Conservation (phyloP, 2,113 vertebrate genomes). For the Dryoscopus gambensis region DNA sequence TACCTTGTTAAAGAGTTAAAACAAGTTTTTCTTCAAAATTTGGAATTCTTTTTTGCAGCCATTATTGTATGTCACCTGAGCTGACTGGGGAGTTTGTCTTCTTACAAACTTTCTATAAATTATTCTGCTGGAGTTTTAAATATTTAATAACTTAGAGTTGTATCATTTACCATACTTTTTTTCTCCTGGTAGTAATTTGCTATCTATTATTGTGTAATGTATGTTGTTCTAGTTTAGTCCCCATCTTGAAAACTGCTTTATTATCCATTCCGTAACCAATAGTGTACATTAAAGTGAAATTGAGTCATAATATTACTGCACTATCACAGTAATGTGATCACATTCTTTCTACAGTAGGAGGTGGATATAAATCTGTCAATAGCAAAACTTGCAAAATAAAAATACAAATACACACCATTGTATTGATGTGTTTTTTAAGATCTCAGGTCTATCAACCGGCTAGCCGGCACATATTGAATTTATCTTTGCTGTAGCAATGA, state of each 20-base stretch:
- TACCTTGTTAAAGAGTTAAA: neutral
- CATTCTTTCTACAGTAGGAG: neutral
- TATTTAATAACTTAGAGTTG: neutral
- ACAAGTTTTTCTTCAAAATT: neutral
- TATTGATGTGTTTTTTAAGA: constrained; percentile 42
- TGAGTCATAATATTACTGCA: neutral
- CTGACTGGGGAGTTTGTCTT: neutral
- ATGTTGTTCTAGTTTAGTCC: neutral
- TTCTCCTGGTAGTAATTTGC: neutral
- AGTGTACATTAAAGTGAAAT: constrained; percentile 40
- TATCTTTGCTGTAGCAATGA: neutral
- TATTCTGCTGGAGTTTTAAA: neutral
- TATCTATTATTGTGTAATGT: neutral
- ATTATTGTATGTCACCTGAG: neutral
- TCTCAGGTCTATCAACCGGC: neutral
- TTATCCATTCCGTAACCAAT: constrained; percentile 47
- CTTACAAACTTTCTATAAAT: neutral
- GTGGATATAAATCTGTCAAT: neutral
- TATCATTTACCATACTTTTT: neutral
- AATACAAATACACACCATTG: neutral
- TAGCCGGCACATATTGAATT: constrained; percentile 28
- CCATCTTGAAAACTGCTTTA: constrained; percentile 37
- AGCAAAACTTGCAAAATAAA: neutral
- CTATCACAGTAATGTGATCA: neutral
- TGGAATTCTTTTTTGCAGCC: neutral